Base-by-base conservation (phyloP, 2,113 vertebrate species). In the Genyomyrus donnyi region DNA sequence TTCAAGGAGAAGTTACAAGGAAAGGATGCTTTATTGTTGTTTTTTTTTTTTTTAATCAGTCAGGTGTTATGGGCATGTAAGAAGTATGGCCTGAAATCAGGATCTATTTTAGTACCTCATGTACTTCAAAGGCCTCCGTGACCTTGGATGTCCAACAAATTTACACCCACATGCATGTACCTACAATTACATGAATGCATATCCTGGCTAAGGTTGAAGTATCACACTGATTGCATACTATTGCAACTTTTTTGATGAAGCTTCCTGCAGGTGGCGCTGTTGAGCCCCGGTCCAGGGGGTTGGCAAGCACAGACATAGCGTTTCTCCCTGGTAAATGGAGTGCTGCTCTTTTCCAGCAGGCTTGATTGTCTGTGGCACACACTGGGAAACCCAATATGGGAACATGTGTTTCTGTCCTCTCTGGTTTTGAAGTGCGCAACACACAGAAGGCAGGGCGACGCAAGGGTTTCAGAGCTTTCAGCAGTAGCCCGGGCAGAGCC, bases 331-430 rank as follows among this genome's bases (percentile, higher is more conserved):
- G 45, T 52, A 77, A 87, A 85, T 15, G 46, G 58, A 77, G 58
- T 17, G 2, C 42, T 45, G 19, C 58, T 90, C 66, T 66, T 91
- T 90, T 87, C 88, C 88, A n/a, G 27, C 24, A 88, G 56, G 48
- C 35, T 89, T 93, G 70, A 90, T 94, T 93, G 92, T 91, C 91
- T 83, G 88, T 89, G 92, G 92, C 92, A 89, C 66, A 74, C 89
- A 85, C 87, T 86, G 88, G 89, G 93, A 93, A 95, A 94, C 88
- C 66, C 91, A 92, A 95, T 94, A 92, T 91, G 91, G 50, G 90
- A 93, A 94, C 93, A 94, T 31, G 83, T 92, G 92, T 94, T 94
- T 93, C 93, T 93, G 92, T 93, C 92, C 31, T 93, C 89, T 91
- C 87, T 84, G 24, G 77, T 88, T 80, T 89, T 77, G 87, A 88